These are phyloP conservation scores for Gnathonemus longibarbis DNA, from an alignment of 2,113 vertebrate genomes.

Conservation along the genomic window DNA sequence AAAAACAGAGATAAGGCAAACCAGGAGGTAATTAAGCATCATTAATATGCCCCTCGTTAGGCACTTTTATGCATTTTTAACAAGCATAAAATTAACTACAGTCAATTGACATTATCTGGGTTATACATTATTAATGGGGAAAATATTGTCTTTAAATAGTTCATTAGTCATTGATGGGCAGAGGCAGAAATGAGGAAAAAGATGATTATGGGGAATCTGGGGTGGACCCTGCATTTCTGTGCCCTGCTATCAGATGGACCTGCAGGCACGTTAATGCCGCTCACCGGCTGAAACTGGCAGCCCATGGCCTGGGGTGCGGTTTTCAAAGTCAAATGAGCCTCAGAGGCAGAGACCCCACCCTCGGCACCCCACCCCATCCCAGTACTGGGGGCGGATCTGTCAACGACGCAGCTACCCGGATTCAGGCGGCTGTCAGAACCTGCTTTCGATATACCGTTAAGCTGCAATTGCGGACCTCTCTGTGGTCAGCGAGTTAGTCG, in stretches of 20 bases:
- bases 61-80: constrained; percentile 35
- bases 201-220: background rate
- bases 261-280: background rate
- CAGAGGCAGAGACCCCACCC: background rate
- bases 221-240: background rate
- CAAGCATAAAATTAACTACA: constrained; percentile 37
- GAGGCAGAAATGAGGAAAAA: background rate
- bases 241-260: background rate
- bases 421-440: background rate
- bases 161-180: constrained; percentile 18
- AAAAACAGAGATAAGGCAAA: background rate
- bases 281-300: background rate
- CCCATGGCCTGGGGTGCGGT: background rate
- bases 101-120: constrained; percentile 31
- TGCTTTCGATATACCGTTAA: background rate
- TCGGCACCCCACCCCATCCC: background rate
- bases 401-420: background rate
- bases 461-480: background rate
- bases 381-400: background rate
- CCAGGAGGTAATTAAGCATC: constrained; percentile 26
- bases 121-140: constrained; percentile 34
- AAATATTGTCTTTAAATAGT: constrained; percentile 32
- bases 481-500: background rate
- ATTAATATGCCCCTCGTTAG: constrained; percentile 23
- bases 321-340: background rate